Conservation (phyloP, 2,113 vertebrate species). For the Tetrax tetrax region DNA sequence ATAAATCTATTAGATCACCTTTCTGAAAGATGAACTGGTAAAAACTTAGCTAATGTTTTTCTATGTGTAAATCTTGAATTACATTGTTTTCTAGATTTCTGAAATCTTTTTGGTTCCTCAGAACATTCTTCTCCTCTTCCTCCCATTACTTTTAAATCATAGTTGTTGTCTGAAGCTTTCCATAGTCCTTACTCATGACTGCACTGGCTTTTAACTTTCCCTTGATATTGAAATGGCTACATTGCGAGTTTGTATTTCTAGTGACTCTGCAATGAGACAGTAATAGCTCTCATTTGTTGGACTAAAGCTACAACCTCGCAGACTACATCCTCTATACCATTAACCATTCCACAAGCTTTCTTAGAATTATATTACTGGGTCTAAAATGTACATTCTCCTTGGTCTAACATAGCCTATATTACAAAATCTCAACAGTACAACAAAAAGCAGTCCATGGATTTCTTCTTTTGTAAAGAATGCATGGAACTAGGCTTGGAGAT, state of each 20-base stretch:
- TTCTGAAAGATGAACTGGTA: neutral
- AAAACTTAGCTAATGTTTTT: slow-evolving; percentile 40
- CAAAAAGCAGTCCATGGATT: neutral
- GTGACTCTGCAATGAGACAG: neutral
- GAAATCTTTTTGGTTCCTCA: slow-evolving; percentile 59
- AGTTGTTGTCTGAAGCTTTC: slow-evolving; percentile 66
- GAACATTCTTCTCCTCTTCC: slow-evolving; percentile 45
- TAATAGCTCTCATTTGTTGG: neutral
- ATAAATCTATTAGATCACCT: neutral
- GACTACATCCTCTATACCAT: neutral
- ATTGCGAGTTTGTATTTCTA: slow-evolving; percentile 68
- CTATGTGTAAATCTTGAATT: slow-evolving; percentile 44
- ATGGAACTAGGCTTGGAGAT: neutral
- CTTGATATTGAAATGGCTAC: slow-evolving; percentile 77
- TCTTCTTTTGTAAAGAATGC: neutral
- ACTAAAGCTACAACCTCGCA: neutral
- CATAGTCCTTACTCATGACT: slow-evolving; percentile 71
- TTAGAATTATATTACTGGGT: neutral
- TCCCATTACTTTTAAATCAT: slow-evolving; percentile 70
- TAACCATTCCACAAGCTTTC: neutral
- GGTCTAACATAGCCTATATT: neutral
- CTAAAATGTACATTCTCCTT: neutral
- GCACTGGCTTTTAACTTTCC: slow-evolving; percentile 70
- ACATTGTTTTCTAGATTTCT: slow-evolving; percentile 62
- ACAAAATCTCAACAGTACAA: neutral